Evolutionary conservation across 2,797 vertebrate species (phyloP).

Genomic region (Ataeniobius toweri): DNA sequence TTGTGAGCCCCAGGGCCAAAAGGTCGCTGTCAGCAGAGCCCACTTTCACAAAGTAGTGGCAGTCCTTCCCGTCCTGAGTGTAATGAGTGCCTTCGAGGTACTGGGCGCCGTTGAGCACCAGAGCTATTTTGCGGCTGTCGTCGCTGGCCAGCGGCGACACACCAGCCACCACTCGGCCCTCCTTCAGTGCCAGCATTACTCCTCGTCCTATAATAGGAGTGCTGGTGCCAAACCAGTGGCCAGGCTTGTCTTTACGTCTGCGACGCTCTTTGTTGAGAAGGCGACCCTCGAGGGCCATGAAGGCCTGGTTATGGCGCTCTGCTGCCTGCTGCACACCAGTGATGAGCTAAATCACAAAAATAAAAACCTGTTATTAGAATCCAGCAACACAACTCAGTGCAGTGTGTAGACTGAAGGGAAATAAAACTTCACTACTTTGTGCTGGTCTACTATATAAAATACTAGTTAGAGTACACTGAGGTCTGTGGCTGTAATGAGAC

Average conservation of each 20-base stretch:
- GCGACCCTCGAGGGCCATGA: conserved; percentile 96
- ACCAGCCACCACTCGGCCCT: conserved; percentile 90
- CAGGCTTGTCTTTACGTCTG: conserved; percentile 88
- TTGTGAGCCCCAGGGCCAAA: conserved; percentile 90
- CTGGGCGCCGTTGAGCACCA: conserved; percentile 92
- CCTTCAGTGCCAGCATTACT: conserved; percentile 95
- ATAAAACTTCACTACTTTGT: neutral
- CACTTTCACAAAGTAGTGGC: conserved; percentile 97
- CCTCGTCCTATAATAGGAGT: conserved; percentile 94
- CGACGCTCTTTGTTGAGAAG: conserved; percentile 91
- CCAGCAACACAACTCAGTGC: neutral
- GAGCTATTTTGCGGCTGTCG: conserved; percentile 93
- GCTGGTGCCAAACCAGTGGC: conserved; percentile 97
- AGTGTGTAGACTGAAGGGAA: neutral
- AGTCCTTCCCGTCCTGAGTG: conserved; percentile 93
- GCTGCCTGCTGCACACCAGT: conserved; percentile 96
- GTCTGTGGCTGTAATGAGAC: neutral
- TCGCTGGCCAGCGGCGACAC: conserved; percentile 90
- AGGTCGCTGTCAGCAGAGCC: conserved; percentile 93
- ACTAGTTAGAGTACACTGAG: neutral
- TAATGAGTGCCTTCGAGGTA: conserved; percentile 97
- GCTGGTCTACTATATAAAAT: neutral
- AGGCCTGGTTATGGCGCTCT: conserved; percentile 96
- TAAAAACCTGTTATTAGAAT: neutral
- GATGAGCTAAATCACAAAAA: conserved; percentile 83